phyloP scores from a whole-genome alignment of 2,888 invertebrate species.

The Tethea ocularis region DNA sequence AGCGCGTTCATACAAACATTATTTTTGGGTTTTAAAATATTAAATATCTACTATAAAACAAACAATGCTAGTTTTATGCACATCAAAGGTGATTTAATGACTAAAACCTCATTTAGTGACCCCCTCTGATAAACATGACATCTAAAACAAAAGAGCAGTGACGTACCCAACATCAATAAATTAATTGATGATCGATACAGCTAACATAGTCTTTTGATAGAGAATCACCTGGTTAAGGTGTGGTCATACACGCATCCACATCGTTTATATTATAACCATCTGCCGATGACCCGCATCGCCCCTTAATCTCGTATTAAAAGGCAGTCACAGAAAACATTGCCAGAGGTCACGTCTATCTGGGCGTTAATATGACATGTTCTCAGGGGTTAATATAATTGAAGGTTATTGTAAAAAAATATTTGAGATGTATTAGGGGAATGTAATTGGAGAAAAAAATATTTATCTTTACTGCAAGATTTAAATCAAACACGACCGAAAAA shows the following conservation, averaged over 20 bases:
- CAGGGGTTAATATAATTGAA: conserved; percentile 7
- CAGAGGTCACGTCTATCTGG: conserved; percentile 6
- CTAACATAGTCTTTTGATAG: conserved; percentile 47
- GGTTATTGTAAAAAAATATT: conserved; percentile 5
- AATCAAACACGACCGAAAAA: too few species aligned
- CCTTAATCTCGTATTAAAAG: not conserved
- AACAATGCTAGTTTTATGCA: too few species aligned
- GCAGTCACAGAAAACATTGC: not conserved
- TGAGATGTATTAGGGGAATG: not conserved
- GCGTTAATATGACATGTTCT: not conserved
- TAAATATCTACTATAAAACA: too few species aligned
- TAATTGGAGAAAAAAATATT: not conserved
- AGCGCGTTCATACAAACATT: too few species aligned
- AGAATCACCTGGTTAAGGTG: conserved; percentile 50
- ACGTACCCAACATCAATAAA: conserved; percentile 33
- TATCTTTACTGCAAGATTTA: not conserved
- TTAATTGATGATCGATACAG: conserved; percentile 45
- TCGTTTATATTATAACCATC: not conserved
- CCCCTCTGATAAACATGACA: conserved; percentile 3
- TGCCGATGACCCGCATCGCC: not conserved
- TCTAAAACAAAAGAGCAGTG: conserved; percentile 28
- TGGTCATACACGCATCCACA: conserved; percentile 27
- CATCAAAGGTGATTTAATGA: not conserved
- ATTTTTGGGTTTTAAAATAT: too few species aligned
- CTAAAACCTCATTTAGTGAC: too few species aligned